phyloP scores from a whole-genome alignment of 2,888 invertebrate genomes.

The Bombylius major region DNA sequence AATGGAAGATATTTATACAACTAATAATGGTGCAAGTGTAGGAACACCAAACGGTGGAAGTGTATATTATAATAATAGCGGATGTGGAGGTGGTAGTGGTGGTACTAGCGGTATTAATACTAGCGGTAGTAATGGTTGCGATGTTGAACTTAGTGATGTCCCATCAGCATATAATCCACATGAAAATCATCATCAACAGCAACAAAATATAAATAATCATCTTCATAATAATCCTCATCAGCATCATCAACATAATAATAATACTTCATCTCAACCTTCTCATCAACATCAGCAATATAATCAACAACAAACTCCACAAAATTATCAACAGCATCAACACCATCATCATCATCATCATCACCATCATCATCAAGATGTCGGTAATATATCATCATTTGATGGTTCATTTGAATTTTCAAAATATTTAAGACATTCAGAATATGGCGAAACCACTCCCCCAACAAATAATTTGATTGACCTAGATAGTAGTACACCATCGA shows the following conservation, averaged over 20 bases:
- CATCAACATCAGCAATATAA: slow-evolving; percentile 5
- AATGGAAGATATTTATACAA: slow-evolving; percentile 32
- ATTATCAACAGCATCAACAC: background rate
- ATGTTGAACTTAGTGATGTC: slow-evolving; percentile 8
- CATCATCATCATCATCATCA: slow-evolving; percentile 4
- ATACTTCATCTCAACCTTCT: background rate
- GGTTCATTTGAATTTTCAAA: slow-evolving; percentile 35
- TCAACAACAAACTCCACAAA: slow-evolving; percentile 4
- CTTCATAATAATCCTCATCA: no score
- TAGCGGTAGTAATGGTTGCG: slow-evolving; percentile 9
- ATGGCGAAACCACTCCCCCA: slow-evolving; percentile 18
- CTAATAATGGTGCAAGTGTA: slow-evolving; percentile 11
- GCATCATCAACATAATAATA: no score
- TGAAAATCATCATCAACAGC: background rate
- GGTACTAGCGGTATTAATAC: slow-evolving; percentile 3
- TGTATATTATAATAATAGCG: background rate
- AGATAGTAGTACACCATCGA: slow-evolving; percentile 23
- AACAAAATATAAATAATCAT: background rate
- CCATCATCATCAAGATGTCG: slow-evolving; percentile 11
- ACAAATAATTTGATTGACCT: slow-evolving; percentile 28
- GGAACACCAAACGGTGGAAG: background rate
- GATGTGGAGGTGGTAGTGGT: no score
- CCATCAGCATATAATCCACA: background rate
- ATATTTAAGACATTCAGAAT: slow-evolving; percentile 34
- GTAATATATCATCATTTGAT: slow-evolving; percentile 22